Base-by-base conservation (phyloP, 2,797 vertebrate genomes). In the Cyclopterus lumpus region DNA sequence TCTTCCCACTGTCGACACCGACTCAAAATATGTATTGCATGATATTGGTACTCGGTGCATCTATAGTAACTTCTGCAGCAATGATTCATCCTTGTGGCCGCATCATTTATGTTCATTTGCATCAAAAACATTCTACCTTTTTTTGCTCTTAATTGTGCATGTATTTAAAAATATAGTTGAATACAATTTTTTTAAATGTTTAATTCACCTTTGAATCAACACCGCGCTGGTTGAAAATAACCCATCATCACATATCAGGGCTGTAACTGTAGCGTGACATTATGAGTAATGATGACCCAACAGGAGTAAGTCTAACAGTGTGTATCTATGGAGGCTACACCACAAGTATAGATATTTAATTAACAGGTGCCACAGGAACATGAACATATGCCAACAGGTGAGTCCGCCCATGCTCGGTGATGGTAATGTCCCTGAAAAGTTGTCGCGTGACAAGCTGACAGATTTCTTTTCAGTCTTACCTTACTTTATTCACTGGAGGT, bases 371-470 rank as follows among this genome's bases (percentile, higher is more conserved):
- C 4, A 53, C 26, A 40, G 8, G 0, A 22, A 49, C 20, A 76
- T 10, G 0, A 20, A 49, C n/a, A 76, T 11, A 2, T 11, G 16
- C 20, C 14, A 30, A 53, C 53, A 42, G 8, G 5, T 44, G 57
- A 34, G 11, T 30, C 44, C 2, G 28, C 49, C 3, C 18, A 40
- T 32, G 38, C 46, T n/a, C 10, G 10, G n/a, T 70, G 36, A 9
- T 20, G 4, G 14, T 26, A 5, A 32, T 46, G 22, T 3, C 22
- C 6, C 24, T 15, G 6, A 80, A 85, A 85, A 87, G 83, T 86
- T 87, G 5, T 32, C 6, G 49, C 46, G 12, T 24, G 24, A 57
- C 22, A 8, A 65, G 62, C 36, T 60, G 15, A 18, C 12, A 1
- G 6, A 16, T 30, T 9, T 44, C 0, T 20, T 38, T 22, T n/a